These are phyloP conservation scores for Chitala chitala DNA, from an alignment of 2,113 vertebrate genomes.

Conservation along the genomic window DNA sequence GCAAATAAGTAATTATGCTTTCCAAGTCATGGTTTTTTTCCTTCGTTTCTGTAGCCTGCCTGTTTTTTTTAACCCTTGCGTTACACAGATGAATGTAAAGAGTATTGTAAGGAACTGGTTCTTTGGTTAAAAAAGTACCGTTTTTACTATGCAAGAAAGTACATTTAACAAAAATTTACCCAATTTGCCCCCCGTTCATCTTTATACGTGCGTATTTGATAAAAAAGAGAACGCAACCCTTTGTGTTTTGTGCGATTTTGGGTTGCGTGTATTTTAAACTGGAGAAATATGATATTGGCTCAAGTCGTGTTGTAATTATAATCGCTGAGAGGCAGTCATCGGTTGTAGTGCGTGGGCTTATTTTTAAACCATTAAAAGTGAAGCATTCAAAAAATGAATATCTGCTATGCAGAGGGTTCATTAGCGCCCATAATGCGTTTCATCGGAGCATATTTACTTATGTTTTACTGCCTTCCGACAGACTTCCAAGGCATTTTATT, in stretches of 20 bases:
- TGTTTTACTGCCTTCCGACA: neutral
- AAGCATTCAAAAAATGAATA: neutral
- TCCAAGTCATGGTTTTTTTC: slow-evolving; percentile 11
- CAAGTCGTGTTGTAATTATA: neutral
- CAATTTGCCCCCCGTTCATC: neutral
- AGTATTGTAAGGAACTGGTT: neutral
- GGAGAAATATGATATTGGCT: neutral
- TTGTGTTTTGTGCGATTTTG: neutral
- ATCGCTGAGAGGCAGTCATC: neutral
- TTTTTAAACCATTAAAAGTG: neutral
- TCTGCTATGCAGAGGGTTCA: neutral
- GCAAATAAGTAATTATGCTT: slow-evolving; percentile 33
- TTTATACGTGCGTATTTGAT: no score
- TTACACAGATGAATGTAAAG: neutral
- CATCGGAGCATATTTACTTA: neutral
- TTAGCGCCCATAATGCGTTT: neutral
- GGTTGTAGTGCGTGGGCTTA: neutral
- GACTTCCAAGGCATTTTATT: no score
- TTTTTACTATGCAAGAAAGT: neutral
- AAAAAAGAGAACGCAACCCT: neutral
- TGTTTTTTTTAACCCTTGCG: slow-evolving; percentile 20
- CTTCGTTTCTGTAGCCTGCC: neutral
- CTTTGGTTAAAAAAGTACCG: neutral
- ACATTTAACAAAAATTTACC: no score
- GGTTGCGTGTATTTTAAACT: neutral